Evolutionary conservation across 2,797 vertebrate species (phyloP).

Genomic region (Mormyrus hasselquistii): DNA sequence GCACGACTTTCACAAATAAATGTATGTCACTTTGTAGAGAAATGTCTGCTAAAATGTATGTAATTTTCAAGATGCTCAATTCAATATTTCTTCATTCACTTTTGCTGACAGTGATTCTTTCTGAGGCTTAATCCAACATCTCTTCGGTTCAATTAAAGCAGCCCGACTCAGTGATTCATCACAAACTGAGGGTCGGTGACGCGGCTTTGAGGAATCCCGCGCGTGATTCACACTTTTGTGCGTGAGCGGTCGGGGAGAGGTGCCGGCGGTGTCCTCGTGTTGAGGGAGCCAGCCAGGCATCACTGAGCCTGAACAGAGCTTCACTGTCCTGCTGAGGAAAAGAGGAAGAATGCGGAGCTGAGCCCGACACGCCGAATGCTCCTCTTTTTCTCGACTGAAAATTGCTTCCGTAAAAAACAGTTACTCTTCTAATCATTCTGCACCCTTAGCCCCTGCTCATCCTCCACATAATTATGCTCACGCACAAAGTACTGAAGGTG

Average conservation of each 20-base stretch:
- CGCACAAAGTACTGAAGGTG: background rate
- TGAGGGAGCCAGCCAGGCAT: background rate
- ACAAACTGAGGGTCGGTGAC: background rate
- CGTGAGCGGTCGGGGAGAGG: background rate
- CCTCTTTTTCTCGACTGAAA: background rate
- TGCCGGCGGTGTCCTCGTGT: background rate
- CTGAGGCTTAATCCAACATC: background rate
- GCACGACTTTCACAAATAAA: background rate
- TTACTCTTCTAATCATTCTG: background rate
- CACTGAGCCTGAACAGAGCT: background rate
- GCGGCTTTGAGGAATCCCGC: background rate
- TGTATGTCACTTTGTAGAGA: background rate
- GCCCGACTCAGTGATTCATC: background rate
- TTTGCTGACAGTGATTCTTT: background rate
- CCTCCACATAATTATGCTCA: background rate
- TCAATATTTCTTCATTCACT: background rate
- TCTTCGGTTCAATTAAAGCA: background rate
- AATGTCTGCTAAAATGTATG: background rate
- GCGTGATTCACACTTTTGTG: background rate
- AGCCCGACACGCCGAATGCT: background rate
- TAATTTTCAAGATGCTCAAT: background rate
- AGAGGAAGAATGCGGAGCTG: background rate
- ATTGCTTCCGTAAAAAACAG: background rate
- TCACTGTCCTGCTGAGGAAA: background rate
- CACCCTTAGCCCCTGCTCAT: background rate